phyloP scores from a whole-genome alignment of 2,113 vertebrate species.

The Syrmaticus mikado region DNA sequence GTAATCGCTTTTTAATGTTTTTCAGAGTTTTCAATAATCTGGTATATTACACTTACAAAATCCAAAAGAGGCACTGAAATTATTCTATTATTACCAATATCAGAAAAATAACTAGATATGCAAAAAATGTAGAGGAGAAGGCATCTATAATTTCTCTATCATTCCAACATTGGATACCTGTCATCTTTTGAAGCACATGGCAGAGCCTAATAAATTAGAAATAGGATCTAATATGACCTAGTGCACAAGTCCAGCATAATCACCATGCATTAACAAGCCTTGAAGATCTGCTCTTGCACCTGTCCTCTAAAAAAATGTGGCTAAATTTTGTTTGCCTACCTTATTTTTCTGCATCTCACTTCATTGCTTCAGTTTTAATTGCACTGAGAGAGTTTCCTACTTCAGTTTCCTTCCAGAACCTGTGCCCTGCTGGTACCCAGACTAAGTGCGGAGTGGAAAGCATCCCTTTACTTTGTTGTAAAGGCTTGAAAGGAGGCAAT shows the following conservation, averaged over 20 bases:
- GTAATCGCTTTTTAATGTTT: background rate
- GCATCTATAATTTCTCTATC: background rate
- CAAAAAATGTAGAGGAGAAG: background rate
- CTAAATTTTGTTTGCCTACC: background rate
- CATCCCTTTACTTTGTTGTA: background rate
- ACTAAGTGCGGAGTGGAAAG: background rate
- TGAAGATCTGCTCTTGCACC: background rate
- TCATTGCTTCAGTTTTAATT: background rate
- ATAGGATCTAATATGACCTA: background rate
- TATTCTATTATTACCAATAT: background rate
- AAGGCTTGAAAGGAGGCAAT: background rate
- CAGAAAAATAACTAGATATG: background rate
- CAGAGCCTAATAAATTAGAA: background rate
- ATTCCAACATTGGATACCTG: background rate
- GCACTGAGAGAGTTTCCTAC: background rate
- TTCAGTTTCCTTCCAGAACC: background rate
- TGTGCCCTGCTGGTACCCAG: background rate
- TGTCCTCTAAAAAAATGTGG: accelerated
- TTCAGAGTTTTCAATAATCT: background rate
- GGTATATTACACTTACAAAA: background rate
- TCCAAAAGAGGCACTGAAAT: background rate
- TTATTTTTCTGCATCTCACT: background rate
- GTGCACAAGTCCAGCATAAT: background rate
- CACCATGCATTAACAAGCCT: accelerated
- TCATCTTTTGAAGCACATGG: background rate